phyloP scores from a whole-genome alignment of 2,888 invertebrate species.

The Galeopsomyia nigrocyanea region DNA sequence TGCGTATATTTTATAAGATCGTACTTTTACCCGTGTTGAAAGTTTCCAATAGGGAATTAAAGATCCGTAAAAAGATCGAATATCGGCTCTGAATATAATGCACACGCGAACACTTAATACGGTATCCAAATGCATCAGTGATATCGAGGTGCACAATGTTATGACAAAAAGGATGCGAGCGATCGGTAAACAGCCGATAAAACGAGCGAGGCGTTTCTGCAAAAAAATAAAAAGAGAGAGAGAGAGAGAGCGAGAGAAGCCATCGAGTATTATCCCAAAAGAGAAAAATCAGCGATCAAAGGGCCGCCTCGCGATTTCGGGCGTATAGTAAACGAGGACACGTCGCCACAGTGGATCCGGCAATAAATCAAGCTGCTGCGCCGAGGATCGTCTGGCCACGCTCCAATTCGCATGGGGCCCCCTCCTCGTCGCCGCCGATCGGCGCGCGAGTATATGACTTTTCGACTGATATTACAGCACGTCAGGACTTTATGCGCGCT shows the following conservation, averaged over 20 bases:
- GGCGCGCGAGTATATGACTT: background rate
- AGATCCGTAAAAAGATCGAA: no score
- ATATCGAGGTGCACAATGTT: no score
- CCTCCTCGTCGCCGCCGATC: no score
- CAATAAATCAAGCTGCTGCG: conserved; percentile 51
- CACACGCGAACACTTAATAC: no score
- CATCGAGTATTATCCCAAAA: conserved; percentile 1
- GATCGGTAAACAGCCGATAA: background rate
- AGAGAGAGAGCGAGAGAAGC: background rate
- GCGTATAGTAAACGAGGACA: conserved; percentile 54
- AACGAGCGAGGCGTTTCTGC: background rate
- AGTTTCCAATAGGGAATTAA: no score
- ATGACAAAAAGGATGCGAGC: background rate
- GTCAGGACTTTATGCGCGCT: no score
- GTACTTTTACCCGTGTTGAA: no score
- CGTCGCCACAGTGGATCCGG: conserved; percentile 51
- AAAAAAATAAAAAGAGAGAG: conserved; percentile 10
- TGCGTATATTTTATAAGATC: no score
- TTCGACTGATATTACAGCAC: background rate
- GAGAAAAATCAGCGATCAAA: conserved; percentile 26
- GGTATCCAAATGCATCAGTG: no score
- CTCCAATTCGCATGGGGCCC: conserved; percentile 11
- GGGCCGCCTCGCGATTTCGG: conserved; percentile 19
- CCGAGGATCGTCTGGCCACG: conserved; percentile 3
- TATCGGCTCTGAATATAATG: no score